Conservation (phyloP, 2,888 invertebrate genomes). For the Papilio gigon region DNA sequence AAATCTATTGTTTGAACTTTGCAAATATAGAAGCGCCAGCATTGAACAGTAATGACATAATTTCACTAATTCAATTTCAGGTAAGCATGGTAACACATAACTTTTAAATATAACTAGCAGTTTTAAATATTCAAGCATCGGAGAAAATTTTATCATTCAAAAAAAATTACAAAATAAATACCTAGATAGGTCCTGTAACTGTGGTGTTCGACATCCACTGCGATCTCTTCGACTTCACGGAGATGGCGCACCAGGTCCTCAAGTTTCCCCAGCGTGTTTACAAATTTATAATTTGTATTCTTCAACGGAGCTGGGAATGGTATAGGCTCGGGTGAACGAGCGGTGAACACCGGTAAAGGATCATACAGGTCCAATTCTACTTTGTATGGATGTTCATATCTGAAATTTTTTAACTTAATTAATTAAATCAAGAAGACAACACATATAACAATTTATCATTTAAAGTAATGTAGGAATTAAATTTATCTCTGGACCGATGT, state of each 20-base stretch:
- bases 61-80: too few species aligned
- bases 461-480: too few species aligned
- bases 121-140: too few species aligned
- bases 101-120: too few species aligned
- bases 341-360: slow-evolving; percentile 81
- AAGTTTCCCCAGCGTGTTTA: slow-evolving; percentile 86
- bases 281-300: slow-evolving; percentile 85
- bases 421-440: neutral
- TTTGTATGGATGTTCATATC: slow-evolving; percentile 94
- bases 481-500: too few species aligned
- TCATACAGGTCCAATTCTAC: slow-evolving; percentile 90
- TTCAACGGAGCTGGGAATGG: slow-evolving; percentile 72
- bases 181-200: slow-evolving; percentile 96
- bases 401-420: slow-evolving; percentile 53
- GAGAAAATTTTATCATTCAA: too few species aligned
- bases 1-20: too few species aligned
- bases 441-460: too few species aligned
- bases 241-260: slow-evolving; percentile 86
- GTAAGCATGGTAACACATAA: too few species aligned
- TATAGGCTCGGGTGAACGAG: slow-evolving; percentile 66
- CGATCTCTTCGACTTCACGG: slow-evolving; percentile 86
- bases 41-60: too few species aligned
- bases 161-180: slow-evolving; percentile 40
- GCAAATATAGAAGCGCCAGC: neutral
- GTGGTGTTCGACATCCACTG: slow-evolving; percentile 97